Evolutionary conservation across 2,797 vertebrate species (phyloP).

Genomic region (Halcyon leucocephala): DNA sequence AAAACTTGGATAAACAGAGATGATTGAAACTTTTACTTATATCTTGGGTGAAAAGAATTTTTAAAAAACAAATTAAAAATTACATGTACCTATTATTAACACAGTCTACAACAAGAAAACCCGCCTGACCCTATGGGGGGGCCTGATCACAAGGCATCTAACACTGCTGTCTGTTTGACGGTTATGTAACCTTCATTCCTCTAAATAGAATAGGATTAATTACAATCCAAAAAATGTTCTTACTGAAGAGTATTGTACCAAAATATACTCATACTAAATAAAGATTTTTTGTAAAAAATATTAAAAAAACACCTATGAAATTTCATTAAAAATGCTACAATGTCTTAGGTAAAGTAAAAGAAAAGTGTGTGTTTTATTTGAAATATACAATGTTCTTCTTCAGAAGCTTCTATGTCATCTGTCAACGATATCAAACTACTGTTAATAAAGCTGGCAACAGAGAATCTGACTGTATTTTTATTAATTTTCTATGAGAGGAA

Average conservation of each 20-base stretch:
- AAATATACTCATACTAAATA: not conserved
- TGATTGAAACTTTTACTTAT: not conserved
- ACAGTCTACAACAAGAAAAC: not conserved
- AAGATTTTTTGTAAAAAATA: not conserved
- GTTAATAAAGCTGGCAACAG: not conserved
- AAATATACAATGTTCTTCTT: not conserved
- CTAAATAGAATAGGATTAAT: not conserved
- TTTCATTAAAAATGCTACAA: not conserved
- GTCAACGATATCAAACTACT: not conserved
- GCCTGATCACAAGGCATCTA: not conserved
- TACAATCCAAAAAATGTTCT: not conserved
- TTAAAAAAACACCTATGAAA: not conserved
- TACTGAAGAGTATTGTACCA: not conserved
- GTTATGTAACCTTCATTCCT: not conserved
- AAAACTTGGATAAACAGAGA: not conserved
- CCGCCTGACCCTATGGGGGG: rapidly evolving
- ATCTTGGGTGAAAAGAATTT: not conserved
- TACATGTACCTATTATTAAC: not conserved
- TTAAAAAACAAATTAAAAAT: not conserved
- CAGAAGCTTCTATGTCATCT: not conserved
- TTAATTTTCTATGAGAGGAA: not conserved
- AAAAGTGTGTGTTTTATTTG: not conserved
- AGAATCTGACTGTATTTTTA: not conserved
- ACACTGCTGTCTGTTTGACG: not conserved
- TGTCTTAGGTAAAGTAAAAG: not conserved